Evolutionary conservation across 2,888 invertebrate species (phyloP).

Genomic region (Apodemia hepburni): DNA sequence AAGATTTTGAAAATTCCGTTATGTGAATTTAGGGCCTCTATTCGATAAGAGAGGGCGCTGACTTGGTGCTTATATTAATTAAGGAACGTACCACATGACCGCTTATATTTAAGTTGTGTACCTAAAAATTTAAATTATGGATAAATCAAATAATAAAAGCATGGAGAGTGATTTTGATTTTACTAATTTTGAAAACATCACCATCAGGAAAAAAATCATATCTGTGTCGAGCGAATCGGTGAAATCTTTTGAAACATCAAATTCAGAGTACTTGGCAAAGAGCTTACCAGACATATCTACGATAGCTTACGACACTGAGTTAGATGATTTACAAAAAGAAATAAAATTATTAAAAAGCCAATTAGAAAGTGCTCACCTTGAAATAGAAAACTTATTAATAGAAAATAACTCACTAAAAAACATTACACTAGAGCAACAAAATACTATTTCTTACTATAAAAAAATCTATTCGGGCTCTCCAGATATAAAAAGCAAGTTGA

Average conservation of each 20-base stretch:
- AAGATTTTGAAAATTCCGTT: too few relatives aligned
- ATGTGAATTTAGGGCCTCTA: too few relatives aligned
- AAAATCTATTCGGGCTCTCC: neutral
- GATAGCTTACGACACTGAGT: neutral
- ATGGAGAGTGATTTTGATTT: neutral
- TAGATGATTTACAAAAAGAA: neutral
- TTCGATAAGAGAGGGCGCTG: too few relatives aligned
- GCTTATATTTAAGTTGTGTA: too few relatives aligned
- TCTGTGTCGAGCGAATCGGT: neutral
- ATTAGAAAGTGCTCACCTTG: neutral
- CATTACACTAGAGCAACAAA: neutral
- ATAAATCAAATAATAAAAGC: neutral
- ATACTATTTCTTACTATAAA: neutral
- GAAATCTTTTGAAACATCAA: neutral
- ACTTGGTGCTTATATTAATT: too few relatives aligned
- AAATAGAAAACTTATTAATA: neutral
- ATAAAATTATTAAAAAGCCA: neutral
- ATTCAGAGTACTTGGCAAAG: neutral
- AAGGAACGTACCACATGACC: too few relatives aligned
- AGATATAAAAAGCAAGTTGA: neutral
- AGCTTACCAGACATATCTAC: neutral
- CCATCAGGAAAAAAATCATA: neutral
- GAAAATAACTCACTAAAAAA: conserved; percentile 1
- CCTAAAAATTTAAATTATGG: neutral
- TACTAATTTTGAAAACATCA: neutral